phyloP scores from a whole-genome alignment of 2,888 invertebrate species.

The Arctia plantaginis region DNA sequence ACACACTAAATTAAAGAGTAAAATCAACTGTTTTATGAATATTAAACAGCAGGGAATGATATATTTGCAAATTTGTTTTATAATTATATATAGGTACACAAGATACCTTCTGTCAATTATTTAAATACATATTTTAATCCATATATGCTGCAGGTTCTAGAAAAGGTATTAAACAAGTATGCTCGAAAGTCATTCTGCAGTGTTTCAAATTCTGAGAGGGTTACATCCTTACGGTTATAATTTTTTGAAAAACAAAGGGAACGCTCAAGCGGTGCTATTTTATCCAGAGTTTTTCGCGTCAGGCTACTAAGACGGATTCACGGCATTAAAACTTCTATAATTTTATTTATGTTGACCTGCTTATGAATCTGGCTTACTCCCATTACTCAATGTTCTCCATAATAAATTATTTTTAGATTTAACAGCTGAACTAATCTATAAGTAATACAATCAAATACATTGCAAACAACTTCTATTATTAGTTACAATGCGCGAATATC shows the following conservation, averaged over 20 bases:
- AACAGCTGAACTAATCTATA: conserved; percentile 3
- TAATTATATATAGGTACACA: not conserved
- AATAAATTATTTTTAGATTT: conserved; percentile 28
- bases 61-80: not conserved
- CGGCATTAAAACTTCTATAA: not conserved
- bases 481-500: not conserved
- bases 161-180: not conserved
- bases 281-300: conserved; percentile 3
- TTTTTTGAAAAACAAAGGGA: conserved; percentile 44
- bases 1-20: no score
- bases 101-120: not conserved
- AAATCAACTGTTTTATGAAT: not conserved
- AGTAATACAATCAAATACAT: not conserved
- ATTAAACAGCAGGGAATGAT: not conserved
- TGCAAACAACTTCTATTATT: not conserved
- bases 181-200: conserved; percentile 6
- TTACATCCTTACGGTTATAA: conserved; percentile 20
- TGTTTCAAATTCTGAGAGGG: not conserved
- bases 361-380: not conserved
- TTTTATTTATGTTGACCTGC: not conserved
- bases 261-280: conserved; percentile 27
- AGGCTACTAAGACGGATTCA: not conserved
- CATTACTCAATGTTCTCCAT: conserved; percentile 15
- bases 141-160: not conserved
- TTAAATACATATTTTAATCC: not conserved